phyloP scores from a whole-genome alignment of 2,797 vertebrate genomes.

The Galaxias olidus region DNA sequence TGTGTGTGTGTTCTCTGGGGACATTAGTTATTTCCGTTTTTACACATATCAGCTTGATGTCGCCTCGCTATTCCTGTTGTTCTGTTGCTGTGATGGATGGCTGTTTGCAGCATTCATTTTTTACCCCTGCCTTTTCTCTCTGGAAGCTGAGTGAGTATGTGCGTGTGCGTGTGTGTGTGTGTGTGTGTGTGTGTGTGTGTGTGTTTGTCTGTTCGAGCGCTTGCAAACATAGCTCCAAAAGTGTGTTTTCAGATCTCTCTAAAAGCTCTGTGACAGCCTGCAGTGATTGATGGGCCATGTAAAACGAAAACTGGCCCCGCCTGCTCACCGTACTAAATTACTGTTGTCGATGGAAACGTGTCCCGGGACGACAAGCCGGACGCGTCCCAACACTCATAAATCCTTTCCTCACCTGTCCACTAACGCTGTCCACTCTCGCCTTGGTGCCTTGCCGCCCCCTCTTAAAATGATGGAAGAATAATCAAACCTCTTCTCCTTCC shows the following conservation, averaged over 20 bases:
- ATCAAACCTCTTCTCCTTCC: too few species aligned
- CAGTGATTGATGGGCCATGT: slow-evolving; percentile 64
- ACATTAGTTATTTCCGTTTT: slow-evolving; percentile 59
- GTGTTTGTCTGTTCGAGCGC: slow-evolving; percentile 11
- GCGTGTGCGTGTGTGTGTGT: slow-evolving; percentile 18
- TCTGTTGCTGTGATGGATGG: slow-evolving; percentile 60
- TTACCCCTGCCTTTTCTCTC: slow-evolving; percentile 48
- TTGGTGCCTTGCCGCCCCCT: slow-evolving; percentile 43
- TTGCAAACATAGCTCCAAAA: too few species aligned
- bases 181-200: slow-evolving; percentile 19
- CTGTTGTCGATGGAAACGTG: slow-evolving; percentile 41
- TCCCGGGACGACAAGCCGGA: slow-evolving; percentile 56
- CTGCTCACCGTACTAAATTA: slow-evolving; percentile 60
- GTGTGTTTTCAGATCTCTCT: slow-evolving; percentile 30
- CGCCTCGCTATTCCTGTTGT: slow-evolving; percentile 44
- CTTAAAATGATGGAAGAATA: too few species aligned
- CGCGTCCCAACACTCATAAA: slow-evolving; percentile 59
- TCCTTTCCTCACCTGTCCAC: slow-evolving; percentile 52
- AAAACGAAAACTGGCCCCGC: slow-evolving; percentile 56
- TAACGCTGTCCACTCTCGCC: slow-evolving; percentile 27
- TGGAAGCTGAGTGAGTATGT: slow-evolving; percentile 34
- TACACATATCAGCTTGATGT: slow-evolving; percentile 53
- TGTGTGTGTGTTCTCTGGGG: slow-evolving; percentile 49
- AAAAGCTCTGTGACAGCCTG: slow-evolving; percentile 48
- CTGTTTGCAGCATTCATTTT: slow-evolving; percentile 56